Percentiles rank a stretch among this genome's conserved stretches.
Evolutionary conservation across 2,797 vertebrate genomes (phyloP).

Genomic region (Sebastes vulpes): DNA sequence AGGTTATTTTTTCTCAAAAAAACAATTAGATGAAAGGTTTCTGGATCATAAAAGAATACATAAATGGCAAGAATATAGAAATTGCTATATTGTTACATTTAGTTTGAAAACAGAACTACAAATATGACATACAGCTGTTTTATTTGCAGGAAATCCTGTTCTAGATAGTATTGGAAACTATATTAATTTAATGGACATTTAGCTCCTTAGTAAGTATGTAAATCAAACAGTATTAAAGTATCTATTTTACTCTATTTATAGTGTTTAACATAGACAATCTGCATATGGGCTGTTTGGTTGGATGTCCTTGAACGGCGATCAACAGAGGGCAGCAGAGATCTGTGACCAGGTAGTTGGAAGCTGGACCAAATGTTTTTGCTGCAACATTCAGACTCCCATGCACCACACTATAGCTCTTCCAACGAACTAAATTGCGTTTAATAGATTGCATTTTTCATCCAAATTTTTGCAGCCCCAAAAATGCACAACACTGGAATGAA

Average conservation of each 20-base stretch:
- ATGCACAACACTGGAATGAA: neutral
- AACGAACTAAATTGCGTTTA: neutral
- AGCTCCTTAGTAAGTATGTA: accelerated
- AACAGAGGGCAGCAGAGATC: constrained; percentile 75
- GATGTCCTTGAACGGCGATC: neutral
- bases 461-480: neutral
- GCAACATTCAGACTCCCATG: neutral
- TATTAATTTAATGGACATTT: neutral
- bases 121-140: neutral
- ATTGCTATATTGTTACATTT: neutral
- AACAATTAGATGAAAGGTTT: neutral
- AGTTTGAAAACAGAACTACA: neutral
- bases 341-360: neutral
- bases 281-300: neutral
- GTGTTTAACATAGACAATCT: neutral
- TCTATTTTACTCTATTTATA: neutral
- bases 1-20: neutral
- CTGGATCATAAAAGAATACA: accelerated
- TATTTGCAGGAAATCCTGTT: neutral
- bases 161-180: accelerated
- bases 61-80: neutral
- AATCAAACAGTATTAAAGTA: neutral
- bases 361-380: neutral
- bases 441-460: neutral
- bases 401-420: neutral